A percentile compares a stretch with the other conserved stretches of the same genome.
phyloP scores from a whole-genome alignment of 2,113 vertebrate species.

The Haemorhous mexicanus region DNA sequence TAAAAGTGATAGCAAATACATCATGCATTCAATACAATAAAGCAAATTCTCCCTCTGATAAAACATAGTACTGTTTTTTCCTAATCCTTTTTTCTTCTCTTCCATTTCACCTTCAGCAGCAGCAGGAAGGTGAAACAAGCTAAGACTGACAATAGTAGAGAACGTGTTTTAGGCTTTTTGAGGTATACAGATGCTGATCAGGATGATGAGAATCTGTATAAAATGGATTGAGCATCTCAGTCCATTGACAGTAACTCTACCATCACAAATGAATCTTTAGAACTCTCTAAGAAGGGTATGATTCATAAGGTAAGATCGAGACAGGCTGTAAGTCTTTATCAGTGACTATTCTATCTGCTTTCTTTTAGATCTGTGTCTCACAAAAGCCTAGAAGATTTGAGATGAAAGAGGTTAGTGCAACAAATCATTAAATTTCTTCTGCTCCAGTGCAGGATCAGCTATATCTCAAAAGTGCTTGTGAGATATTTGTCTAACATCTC shows the following conservation, averaged over 20 bases:
- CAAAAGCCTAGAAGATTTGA: background rate
- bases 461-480: background rate
- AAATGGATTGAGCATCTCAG: background rate
- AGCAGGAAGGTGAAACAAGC: background rate
- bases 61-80: background rate
- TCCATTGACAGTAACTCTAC: background rate
- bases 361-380: background rate
- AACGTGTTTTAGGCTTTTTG: background rate
- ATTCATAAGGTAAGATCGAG: background rate
- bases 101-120: background rate
- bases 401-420: constrained; percentile 10
- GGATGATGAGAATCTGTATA: background rate
- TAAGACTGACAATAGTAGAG: background rate
- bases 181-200: background rate
- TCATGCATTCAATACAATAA: background rate
- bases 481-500: background rate
- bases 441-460: background rate
- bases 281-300: background rate
- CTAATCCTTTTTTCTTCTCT: background rate
- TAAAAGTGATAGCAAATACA: background rate
- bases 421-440: constrained; percentile 7
- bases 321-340: background rate
- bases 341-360: background rate
- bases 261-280: background rate
- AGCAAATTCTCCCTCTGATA: background rate